These are phyloP conservation scores for Eugnorisma glareosa DNA, from an alignment of 2,888 invertebrate species.

Conservation along the genomic window DNA sequence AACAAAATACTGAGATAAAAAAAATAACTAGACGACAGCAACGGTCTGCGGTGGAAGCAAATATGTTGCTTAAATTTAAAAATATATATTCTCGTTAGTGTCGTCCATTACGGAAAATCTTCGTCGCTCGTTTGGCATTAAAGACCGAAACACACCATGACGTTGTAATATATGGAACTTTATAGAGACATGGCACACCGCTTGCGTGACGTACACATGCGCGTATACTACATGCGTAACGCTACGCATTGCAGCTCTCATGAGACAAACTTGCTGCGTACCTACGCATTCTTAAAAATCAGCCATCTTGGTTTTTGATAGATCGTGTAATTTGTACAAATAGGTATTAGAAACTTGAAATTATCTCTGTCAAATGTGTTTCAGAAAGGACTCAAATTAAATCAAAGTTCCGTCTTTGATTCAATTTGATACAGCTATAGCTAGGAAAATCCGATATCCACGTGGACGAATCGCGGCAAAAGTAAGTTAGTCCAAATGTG, in stretches of 20 bases:
- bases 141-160: no score
- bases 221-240: no score
- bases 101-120: background rate
- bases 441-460: background rate
- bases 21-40: background rate
- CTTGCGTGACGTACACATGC: no score
- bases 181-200: no score
- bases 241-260: no score
- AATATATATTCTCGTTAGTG: background rate
- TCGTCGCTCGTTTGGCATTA: background rate
- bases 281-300: background rate
- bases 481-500: background rate
- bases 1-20: background rate
- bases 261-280: no score
- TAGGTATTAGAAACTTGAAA: no score
- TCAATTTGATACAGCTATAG: background rate
- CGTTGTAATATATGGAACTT: no score
- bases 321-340: background rate
- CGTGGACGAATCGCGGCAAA: background rate
- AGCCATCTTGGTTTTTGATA: background rate
- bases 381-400: background rate
- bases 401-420: background rate
- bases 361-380: background rate
- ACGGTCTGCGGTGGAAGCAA: background rate
- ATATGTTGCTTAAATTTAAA: background rate